Base-by-base conservation (phyloP, 2,888 invertebrate species). In the Leptinotarsa rubiginosa region DNA sequence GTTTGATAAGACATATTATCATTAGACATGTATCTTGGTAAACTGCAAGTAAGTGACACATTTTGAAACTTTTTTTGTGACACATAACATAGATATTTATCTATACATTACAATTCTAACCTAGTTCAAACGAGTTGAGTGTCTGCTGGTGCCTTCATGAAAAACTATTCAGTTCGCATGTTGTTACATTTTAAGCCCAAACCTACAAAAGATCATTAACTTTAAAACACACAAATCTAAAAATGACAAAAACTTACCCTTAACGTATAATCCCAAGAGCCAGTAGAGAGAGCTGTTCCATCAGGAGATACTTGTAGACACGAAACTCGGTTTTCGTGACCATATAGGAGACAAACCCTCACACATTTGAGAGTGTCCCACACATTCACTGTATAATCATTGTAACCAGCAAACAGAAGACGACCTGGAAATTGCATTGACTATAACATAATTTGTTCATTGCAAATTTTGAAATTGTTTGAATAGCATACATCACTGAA, bases 301-400 rank as follows among this genome's bases (percentile, higher is more conserved):
- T 99, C 99, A 67, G 98, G 98, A 74, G 98, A 97, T 56, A 97
- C 95, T 88, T 95, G 95, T 78, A 97, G 91, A 89, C 95, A 95
- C 69, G 96, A 95, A 62, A 98, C 97, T 84, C 98, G 91, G 89
- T 98, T 98, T 89, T 98, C 98, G 89, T 98, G 98, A 1, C 97
- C 98, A 88, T 97, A 97, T 74, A 98, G 89, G 81, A 97, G 92
- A 85, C 96, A 94, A 67, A 97, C 94, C 78, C 98, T 92, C 83
- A 92, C 92, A 81, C 96, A 97, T 87, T 99, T 99, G 79, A 99
- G 90, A 52, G 97, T 97, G 89, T 99, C 99, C 99, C 99, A 99
- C 50, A 98, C 95, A 89, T 98, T 97, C 70, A 99, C 97, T 50
- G 98, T 98, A 89, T 99, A 98, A 89, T 99, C 99, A 87, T 97